Conservation (phyloP, 35 echinoderm and acorn worm species). For the Ophioderma brevispina region DNA sequence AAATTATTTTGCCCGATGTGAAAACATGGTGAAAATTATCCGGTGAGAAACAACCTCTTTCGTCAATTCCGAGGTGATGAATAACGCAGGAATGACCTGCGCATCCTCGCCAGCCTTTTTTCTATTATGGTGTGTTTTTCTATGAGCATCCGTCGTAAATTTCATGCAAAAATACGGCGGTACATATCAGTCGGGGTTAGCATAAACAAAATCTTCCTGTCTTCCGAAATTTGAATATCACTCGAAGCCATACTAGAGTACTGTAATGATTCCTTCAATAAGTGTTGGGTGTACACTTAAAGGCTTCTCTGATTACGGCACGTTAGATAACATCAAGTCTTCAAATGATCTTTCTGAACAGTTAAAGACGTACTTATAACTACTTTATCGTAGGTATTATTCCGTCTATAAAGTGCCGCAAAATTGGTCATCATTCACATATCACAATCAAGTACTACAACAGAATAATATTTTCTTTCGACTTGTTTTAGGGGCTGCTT, state of each 20-base stretch:
- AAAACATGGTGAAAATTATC: constrained; percentile 14
- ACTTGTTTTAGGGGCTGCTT: too few species aligned
- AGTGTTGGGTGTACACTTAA: not conserved
- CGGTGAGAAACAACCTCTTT: not conserved
- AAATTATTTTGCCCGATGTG: constrained; percentile 10
- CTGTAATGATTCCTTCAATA: not conserved
- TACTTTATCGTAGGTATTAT: too few species aligned
- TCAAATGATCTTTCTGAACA: not conserved
- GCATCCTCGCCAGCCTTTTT: not conserved
- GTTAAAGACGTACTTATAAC: not conserved
- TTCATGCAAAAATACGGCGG: constrained; percentile 1
- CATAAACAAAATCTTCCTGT: not conserved
- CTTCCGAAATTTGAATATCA: constrained; percentile 6
- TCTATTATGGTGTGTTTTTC: not conserved
- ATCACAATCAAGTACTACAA: too few species aligned
- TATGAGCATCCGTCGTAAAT: not conserved
- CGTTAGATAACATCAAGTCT: not conserved
- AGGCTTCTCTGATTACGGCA: not conserved
- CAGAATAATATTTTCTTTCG: too few species aligned
- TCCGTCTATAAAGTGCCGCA: too few species aligned
- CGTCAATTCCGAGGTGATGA: not conserved
- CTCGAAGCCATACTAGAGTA: not conserved
- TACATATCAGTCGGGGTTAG: not conserved
- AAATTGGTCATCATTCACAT: too few species aligned
- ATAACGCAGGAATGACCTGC: not conserved